A percentile compares a stretch with the other conserved stretches of the same genome.
Evolutionary conservation across 2,888 invertebrate species (phyloP).

Genomic region (Selenia dentaria): DNA sequence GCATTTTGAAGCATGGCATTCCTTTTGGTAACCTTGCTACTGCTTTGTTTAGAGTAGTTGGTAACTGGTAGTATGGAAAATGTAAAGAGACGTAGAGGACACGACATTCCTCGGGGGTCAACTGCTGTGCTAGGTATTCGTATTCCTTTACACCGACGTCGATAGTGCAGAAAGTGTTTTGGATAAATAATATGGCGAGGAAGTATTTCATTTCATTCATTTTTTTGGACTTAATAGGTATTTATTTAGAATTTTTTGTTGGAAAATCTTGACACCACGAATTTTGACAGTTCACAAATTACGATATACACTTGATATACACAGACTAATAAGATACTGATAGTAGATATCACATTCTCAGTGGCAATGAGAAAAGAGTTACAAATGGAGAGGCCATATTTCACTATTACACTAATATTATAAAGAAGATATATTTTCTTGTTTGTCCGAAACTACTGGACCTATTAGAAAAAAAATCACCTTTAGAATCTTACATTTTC

Average conservation of each 20-base stretch:
- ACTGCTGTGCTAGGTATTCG: conserved; percentile 81
- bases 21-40: conserved; percentile 75
- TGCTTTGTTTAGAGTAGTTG: conserved; percentile 37
- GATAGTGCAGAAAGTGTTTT: conserved; percentile 47
- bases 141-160: conserved; percentile 56
- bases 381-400: too few relatives aligned
- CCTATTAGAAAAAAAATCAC: too few relatives aligned
- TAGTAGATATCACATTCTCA: too few relatives aligned
- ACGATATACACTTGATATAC: too few relatives aligned
- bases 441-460: too few relatives aligned
- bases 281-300: too few relatives aligned
- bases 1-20: conserved; percentile 80
- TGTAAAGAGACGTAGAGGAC: conserved; percentile 84
- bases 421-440: too few relatives aligned
- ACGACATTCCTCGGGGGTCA: conserved; percentile 83
- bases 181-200: conserved; percentile 47
- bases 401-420: too few relatives aligned
- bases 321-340: too few relatives aligned
- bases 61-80: conserved; percentile 60
- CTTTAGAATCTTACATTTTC: too few relatives aligned
- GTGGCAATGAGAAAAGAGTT: too few relatives aligned
- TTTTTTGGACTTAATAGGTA: conserved; percentile 6
- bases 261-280: neutral
- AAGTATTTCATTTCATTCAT: conserved; percentile 28
- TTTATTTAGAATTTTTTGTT: neutral